phyloP scores from a whole-genome alignment of 2,888 invertebrate genomes.

The Rhynchonema sp. region DNA sequence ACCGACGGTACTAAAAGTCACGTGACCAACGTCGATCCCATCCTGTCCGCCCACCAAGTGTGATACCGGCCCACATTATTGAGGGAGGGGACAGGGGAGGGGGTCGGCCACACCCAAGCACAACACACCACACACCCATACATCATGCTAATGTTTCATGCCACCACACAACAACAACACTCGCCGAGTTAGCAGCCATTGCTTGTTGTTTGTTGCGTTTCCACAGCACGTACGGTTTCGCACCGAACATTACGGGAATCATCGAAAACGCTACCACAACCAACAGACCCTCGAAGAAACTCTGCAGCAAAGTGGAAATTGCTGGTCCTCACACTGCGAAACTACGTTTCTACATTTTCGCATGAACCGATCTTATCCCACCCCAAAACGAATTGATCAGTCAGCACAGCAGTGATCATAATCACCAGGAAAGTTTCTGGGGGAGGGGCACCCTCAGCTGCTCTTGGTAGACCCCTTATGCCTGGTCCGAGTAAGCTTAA shows the following conservation, averaged over 20 bases:
- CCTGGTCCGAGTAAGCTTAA: no score
- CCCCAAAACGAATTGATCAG: no score
- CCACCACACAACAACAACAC: not conserved
- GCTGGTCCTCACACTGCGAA: no score
- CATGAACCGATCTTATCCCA: no score
- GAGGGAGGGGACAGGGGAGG: not conserved
- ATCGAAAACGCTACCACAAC: constrained; percentile 62
- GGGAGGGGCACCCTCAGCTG: no score
- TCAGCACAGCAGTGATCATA: no score
- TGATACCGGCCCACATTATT: not conserved
- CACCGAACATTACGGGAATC: constrained; percentile 79
- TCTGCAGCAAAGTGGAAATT: constrained; percentile 3
- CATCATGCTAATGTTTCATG: not conserved
- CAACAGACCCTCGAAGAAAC: constrained; percentile 52
- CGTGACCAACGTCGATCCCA: no score
- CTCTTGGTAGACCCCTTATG: no score
- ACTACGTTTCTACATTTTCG: no score
- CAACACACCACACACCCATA: not conserved
- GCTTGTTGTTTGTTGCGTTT: constrained; percentile 15
- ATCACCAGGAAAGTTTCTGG: no score
- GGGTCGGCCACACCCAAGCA: not conserved
- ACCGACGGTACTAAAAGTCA: no score
- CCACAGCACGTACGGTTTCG: constrained; percentile 63
- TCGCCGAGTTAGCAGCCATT: not conserved
- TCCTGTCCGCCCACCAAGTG: not conserved